Base-by-base conservation (phyloP, 1,140 invertebrate species). In the Drosophila varians region DNA sequence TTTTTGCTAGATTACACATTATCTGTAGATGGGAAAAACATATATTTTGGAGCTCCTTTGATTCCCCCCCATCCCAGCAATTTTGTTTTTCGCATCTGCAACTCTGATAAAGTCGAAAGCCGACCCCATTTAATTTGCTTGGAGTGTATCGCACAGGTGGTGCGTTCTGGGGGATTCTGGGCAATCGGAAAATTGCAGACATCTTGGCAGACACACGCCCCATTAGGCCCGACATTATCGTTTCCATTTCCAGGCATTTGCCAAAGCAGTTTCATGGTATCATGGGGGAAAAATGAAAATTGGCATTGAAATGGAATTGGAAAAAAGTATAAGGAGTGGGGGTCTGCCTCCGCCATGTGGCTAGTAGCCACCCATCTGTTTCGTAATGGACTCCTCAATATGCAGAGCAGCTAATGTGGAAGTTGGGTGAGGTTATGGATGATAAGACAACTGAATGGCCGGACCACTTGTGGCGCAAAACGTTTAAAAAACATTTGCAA, bases 391-490 rank as follows among this genome's bases (percentile, higher is more conserved):
- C 36, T 16, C 8, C 16, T 12, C 36, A 38, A 38, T 38, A 86
- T 38, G 36, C 36, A 79, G 47, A 60, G 43, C 42, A 45, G 48
- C 56, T 62, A 51, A 55, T 55, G 56, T 19, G 62, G 46, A 66
- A 65, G 62, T 66, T 66, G 46, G 46, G 60, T 23, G 62, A 66
- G 60, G 71, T 68, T 79, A 84, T 84, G 80, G 75, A 84, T 83
- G 79, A 69, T 54, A 62, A 48, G 49, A 57, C 40, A 79, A 61
- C 42, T 38, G 51, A 68, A 57, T 61, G 47, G 61, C 28, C 38
- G 25, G 75, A 54, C 82, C 82, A 87, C 82, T 86, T 72, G 80
- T 87, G 58, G 70, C 51, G 78, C 79, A 83, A 83, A 83, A 38
- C 74, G 62, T 77, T 80, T 77, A 82, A 83, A 77, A 65, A 82